Evolutionary conservation across 2,888 invertebrate species (phyloP).

Genomic region (Agrotis segetum): DNA sequence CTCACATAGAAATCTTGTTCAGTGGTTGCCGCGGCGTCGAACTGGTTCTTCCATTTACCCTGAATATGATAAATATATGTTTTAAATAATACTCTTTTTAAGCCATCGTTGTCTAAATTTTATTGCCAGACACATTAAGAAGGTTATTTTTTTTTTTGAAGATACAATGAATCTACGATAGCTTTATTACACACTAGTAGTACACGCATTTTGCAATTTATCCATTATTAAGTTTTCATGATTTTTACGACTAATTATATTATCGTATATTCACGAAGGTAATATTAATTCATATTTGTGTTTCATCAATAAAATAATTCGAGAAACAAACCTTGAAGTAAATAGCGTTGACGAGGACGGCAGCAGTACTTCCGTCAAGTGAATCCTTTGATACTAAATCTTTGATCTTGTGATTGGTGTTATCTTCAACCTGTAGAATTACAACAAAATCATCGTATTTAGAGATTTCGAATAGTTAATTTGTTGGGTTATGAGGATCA

Average conservation of each 20-base stretch:
- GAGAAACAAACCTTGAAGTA: conserved; percentile 93
- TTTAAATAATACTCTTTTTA: not conserved
- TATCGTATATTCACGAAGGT: not conserved
- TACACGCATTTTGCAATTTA: too few relatives aligned
- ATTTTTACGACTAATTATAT: not conserved
- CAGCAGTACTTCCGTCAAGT: conserved; percentile 89
- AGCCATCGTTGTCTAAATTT: not conserved
- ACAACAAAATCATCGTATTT: not conserved
- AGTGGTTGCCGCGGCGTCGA: conserved; percentile 89
- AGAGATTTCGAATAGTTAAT: not conserved
- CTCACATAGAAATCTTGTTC: conserved; percentile 92
- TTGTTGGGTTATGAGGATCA: not conserved
- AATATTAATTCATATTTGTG: not conserved
- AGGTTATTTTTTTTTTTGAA: not conserved
- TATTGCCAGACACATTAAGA: not conserved
- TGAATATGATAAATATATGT: conserved; percentile 50
- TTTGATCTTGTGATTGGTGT: conserved; percentile 84
- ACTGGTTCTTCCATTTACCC: conserved; percentile 93
- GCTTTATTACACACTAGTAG: not conserved
- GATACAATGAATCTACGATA: not conserved
- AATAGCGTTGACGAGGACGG: conserved; percentile 95
- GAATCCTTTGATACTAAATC: conserved; percentile 91
- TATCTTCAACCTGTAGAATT: conserved; percentile 80
- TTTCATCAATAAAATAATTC: not conserved
- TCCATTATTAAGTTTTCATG: too few relatives aligned